Evolutionary conservation across 2,888 invertebrate genomes (phyloP).

Genomic region (Hirtodrosophila duncani): DNA sequence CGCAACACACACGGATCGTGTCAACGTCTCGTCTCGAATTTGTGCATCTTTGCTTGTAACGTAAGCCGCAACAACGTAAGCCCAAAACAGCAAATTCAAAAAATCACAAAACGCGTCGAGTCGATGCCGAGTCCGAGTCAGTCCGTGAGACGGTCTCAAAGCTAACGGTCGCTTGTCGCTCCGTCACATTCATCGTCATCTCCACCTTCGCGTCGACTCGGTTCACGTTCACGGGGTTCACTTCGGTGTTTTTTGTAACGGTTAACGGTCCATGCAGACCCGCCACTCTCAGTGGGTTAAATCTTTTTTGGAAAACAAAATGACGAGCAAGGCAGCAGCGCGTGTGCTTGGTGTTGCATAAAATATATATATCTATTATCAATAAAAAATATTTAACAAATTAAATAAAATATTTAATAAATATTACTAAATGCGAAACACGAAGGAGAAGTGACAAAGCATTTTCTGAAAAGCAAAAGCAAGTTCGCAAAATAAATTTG

Average conservation of each 20-base stretch:
- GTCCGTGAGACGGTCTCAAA: conserved; percentile 63
- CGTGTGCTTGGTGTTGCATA: conserved; percentile 37
- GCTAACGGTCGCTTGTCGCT: conserved; percentile 46
- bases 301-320: conserved; percentile 9
- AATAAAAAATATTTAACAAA: conserved; percentile 22
- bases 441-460: conserved; percentile 21
- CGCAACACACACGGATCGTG: conserved; percentile 4
- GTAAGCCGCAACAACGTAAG: conserved; percentile 11
- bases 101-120: conserved; percentile 6
- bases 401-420: conserved; percentile 21
- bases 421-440: conserved; percentile 20
- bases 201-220: no score
- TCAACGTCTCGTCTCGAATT: conserved; percentile 9
- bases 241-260: conserved; percentile 23
- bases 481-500: conserved; percentile 7
- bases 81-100: no score
- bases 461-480: conserved; percentile 1
- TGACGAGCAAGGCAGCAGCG: conserved; percentile 26
- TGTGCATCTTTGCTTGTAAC: conserved; percentile 12
- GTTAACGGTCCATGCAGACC: conserved; percentile 11
- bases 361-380: conserved; percentile 2
- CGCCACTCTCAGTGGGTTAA: conserved; percentile 18
- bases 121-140: conserved; percentile 13
- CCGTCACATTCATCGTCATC: no score
- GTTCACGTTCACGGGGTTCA: not conserved